phyloP scores from a whole-genome alignment of 2,888 invertebrate species.

The Uropetala carovei region DNA sequence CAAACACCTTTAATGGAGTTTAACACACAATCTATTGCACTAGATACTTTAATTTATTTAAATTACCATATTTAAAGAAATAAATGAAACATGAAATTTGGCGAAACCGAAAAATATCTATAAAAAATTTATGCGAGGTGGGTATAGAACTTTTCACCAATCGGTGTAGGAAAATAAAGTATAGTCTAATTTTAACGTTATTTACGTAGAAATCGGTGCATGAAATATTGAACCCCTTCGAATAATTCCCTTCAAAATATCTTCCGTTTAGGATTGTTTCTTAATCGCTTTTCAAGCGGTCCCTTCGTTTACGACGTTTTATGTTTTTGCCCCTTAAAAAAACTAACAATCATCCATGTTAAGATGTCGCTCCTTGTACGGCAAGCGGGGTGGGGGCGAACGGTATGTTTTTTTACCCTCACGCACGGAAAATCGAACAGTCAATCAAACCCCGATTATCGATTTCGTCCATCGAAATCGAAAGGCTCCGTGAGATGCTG shows the following conservation, averaged over 20 bases:
- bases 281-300: not conserved
- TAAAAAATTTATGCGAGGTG: too few species aligned
- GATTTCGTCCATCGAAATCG: constrained; percentile 17
- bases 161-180: too few species aligned
- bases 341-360: not conserved
- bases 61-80: too few species aligned
- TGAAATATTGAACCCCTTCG: not conserved
- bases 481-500: not conserved
- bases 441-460: constrained; percentile 41
- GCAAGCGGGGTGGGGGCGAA: not conserved
- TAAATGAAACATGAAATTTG: too few species aligned
- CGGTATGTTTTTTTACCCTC: not conserved
- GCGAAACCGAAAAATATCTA: too few species aligned
- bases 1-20: too few species aligned
- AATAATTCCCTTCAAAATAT: not conserved
- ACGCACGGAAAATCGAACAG: constrained; percentile 27
- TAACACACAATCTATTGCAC: too few species aligned
- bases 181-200: too few species aligned
- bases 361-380: not conserved
- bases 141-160: too few species aligned
- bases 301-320: not conserved
- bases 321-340: not conserved
- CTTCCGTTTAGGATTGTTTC: not conserved
- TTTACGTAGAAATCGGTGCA: too few species aligned
- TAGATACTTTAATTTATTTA: too few species aligned